These are phyloP conservation scores for Xenops minutus DNA, from an alignment of 2,797 vertebrate species.

Conservation along the genomic window DNA sequence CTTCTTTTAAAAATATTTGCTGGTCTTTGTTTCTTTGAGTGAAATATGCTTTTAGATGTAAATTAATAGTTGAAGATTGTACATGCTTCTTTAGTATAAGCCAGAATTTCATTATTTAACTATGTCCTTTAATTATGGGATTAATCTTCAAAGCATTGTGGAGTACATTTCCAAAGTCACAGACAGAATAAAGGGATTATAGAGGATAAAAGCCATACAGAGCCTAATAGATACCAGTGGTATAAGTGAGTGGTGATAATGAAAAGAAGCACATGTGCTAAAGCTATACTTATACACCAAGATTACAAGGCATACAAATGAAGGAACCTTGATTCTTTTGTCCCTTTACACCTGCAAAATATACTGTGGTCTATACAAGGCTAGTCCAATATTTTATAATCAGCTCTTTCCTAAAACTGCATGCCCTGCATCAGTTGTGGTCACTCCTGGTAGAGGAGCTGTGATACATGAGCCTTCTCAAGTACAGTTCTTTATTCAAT, in stretches of 20 bases:
- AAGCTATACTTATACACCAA: not conserved
- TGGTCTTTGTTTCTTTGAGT: not conserved
- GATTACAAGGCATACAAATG: not conserved
- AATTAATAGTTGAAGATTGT: not conserved
- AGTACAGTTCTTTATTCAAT: not conserved
- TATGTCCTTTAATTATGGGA: conserved; percentile 21
- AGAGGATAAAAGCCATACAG: not conserved
- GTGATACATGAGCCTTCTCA: not conserved
- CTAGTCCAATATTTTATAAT: not conserved
- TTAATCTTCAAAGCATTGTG: conserved; percentile 30
- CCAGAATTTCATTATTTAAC: not conserved
- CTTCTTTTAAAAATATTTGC: not conserved
- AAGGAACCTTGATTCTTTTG: not conserved
- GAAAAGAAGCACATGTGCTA: not conserved
- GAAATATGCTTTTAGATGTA: not conserved
- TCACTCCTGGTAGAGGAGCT: not conserved
- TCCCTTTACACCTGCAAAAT: not conserved
- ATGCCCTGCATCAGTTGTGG: not conserved
- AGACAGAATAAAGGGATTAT: not conserved
- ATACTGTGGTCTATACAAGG: not conserved
- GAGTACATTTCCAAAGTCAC: not conserved
- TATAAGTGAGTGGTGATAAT: not conserved
- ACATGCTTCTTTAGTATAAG: not conserved
- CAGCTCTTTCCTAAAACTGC: not conserved
- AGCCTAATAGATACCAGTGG: not conserved